A percentile compares a stretch with the other conserved stretches of the same genome.
phyloP scores from a whole-genome alignment of 2,113 vertebrate species.

The Glaucomys volans region DNA sequence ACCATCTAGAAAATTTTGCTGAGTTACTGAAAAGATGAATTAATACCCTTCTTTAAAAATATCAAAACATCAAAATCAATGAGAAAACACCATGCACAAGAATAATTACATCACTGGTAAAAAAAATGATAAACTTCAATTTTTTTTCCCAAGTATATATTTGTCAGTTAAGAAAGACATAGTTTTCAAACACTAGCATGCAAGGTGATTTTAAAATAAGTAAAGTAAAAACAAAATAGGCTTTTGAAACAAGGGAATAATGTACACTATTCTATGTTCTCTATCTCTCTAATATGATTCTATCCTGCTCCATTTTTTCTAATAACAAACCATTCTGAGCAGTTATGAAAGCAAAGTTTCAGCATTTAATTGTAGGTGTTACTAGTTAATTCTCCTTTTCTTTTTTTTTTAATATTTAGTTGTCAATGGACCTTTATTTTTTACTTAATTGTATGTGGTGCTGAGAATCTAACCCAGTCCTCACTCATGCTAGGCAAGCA shows the following conservation, averaged over 20 bases:
- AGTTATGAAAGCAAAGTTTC: not conserved
- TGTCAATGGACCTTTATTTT: too few relatives aligned
- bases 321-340: not conserved
- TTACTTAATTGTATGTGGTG: too few relatives aligned
- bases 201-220: not conserved
- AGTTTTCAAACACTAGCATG: not conserved
- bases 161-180: not conserved
- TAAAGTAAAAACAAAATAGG: not conserved
- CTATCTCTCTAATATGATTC: not conserved
- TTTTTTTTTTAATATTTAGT: too few relatives aligned
- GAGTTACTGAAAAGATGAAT: not conserved
- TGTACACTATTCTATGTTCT: not conserved
- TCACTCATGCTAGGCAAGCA: too few relatives aligned
- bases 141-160: not conserved
- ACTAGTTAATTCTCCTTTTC: not conserved
- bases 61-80: slow-evolving; percentile 6
- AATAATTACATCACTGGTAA: not conserved
- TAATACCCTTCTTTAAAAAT: not conserved
- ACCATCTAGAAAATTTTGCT: not conserved
- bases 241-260: not conserved
- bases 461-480: too few relatives aligned
- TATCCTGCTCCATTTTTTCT: not conserved
- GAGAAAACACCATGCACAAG: not conserved
- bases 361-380: not conserved
- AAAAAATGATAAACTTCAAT: not conserved